Evolutionary conservation across 2,888 invertebrate genomes (phyloP).

Genomic region (Bruchidius siliquastri): DNA sequence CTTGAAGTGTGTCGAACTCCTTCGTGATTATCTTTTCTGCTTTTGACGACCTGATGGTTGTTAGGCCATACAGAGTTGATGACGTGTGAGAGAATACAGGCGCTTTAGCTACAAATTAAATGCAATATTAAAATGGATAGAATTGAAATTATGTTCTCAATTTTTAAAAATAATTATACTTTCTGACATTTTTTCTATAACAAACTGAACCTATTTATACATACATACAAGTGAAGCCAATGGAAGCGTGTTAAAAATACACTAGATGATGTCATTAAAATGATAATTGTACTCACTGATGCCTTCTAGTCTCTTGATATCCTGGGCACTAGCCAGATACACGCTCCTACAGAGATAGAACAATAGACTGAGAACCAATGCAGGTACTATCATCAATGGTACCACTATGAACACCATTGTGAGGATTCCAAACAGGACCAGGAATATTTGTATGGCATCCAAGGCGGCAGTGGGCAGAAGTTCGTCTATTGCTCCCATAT

Average conservation of each 20-base stretch:
- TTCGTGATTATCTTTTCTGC: conserved; percentile 68
- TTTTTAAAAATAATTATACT: too few species aligned
- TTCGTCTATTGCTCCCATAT: conserved; percentile 76
- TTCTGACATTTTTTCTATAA: too few species aligned
- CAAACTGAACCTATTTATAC: too few species aligned
- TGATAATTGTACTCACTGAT: conserved; percentile 37
- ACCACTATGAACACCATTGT: conserved; percentile 67
- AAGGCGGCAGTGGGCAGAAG: conserved; percentile 61
- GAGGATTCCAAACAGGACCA: conserved; percentile 68
- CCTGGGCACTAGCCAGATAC: conserved; percentile 68
- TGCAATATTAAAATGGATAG: too few species aligned
- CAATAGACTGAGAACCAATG: conserved; percentile 56
- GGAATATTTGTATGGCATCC: conserved; percentile 61
- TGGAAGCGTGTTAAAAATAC: too few species aligned
- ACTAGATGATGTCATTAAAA: too few species aligned
- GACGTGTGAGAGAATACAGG: conserved; percentile 90
- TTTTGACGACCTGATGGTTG: conserved; percentile 77
- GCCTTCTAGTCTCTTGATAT: conserved; percentile 63
- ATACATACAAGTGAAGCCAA: too few species aligned
- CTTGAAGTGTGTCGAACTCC: conserved; percentile 72
- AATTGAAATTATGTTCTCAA: too few species aligned
- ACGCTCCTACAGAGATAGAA: conserved; percentile 62
- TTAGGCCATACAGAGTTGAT: conserved; percentile 77
- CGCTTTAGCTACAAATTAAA: conserved; percentile 47
- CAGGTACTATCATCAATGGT: conserved; percentile 63